phyloP scores from a whole-genome alignment of 2,888 invertebrate genomes.

The Drosophila diplacantha region DNA sequence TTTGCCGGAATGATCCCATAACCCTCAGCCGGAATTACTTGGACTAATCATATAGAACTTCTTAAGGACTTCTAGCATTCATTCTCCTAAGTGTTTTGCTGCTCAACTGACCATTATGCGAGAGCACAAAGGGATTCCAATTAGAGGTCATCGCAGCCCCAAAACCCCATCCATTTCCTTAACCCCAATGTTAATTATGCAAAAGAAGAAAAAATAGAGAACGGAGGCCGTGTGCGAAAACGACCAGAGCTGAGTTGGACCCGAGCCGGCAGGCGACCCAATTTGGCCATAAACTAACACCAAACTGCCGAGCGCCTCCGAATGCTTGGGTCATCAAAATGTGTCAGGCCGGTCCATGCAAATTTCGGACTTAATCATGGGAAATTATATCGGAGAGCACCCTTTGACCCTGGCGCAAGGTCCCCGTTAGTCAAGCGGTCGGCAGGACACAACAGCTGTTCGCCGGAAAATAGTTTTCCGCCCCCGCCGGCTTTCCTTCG shows the following conservation, averaged over 20 bases:
- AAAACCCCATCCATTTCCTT: slow-evolving; percentile 13
- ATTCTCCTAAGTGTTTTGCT: slow-evolving; percentile 25
- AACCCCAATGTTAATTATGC: slow-evolving; percentile 64
- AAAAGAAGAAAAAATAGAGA: slow-evolving; percentile 15
- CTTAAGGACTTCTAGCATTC: neutral
- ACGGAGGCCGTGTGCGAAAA: slow-evolving; percentile 61
- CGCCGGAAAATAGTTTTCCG: slow-evolving; percentile 47
- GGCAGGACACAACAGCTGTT: slow-evolving; percentile 63
- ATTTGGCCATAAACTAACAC: slow-evolving; percentile 46
- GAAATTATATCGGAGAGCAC: slow-evolving; percentile 55
- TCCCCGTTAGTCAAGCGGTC: slow-evolving; percentile 66
- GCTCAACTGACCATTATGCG: slow-evolving; percentile 22
- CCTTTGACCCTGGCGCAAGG: slow-evolving; percentile 42
- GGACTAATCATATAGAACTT: slow-evolving; percentile 10
- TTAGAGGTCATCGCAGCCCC: slow-evolving; percentile 41
- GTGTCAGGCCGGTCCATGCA: slow-evolving; percentile 52
- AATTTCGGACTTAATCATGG: slow-evolving; percentile 70
- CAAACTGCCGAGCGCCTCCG: slow-evolving; percentile 47
- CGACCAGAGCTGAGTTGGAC: slow-evolving; percentile 48
- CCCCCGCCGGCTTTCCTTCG: slow-evolving; percentile 5
- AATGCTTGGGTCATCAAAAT: slow-evolving; percentile 63
- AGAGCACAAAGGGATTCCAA: slow-evolving; percentile 43
- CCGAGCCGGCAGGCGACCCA: slow-evolving; percentile 12
- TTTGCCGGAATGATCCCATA: slow-evolving; percentile 11
- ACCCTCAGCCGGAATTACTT: neutral